Evolutionary conservation across 2,113 vertebrate species (phyloP).

Genomic region (Eubucco bourcierii): DNA sequence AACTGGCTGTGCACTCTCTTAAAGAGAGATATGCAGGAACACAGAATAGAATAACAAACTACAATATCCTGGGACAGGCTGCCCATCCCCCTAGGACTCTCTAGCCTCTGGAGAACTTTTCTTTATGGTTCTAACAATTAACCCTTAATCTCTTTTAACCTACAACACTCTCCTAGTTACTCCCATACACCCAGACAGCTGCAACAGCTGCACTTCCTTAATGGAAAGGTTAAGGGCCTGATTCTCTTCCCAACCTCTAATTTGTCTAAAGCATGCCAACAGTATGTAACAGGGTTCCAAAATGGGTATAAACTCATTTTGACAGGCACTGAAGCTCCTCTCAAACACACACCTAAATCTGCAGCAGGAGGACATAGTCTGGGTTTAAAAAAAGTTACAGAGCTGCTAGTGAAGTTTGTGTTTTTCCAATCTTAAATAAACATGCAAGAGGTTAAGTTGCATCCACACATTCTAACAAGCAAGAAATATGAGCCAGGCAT

Average conservation of each 20-base stretch:
- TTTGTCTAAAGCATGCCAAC: neutral
- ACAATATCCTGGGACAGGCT: no score
- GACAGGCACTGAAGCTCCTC: neutral
- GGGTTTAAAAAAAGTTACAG: neutral
- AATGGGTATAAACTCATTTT: neutral
- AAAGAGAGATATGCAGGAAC: no score
- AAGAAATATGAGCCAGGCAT: neutral
- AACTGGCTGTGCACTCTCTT: no score
- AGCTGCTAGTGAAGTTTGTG: neutral
- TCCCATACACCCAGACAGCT: neutral
- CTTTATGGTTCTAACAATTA: no score
- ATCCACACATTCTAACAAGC: neutral
- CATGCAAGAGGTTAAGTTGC: slow-evolving; percentile 9
- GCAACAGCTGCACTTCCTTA: neutral
- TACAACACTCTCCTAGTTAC: neutral
- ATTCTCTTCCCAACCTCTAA: neutral
- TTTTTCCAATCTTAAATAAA: neutral
- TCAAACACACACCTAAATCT: neutral
- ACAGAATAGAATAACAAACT: no score
- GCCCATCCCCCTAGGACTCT: no score
- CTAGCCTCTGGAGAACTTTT: no score
- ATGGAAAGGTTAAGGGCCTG: neutral
- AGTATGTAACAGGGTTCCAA: neutral
- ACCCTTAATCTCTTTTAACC: no score
- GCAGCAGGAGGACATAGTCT: neutral